Evolutionary conservation across 2,113 vertebrate species (phyloP).

Genomic region (Hylia prasina): DNA sequence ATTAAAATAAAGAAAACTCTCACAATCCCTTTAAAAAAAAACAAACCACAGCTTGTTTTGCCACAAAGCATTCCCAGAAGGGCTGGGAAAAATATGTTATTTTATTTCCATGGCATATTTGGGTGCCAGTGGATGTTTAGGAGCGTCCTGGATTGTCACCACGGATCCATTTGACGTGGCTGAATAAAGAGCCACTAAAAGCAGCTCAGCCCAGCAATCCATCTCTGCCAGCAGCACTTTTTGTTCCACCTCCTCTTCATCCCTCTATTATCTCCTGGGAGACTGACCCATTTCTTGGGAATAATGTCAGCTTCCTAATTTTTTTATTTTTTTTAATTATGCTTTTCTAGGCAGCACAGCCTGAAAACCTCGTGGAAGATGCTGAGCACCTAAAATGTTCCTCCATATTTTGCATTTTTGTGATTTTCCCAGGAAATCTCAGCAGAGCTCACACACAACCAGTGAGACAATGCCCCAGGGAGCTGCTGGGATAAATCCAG

Average conservation of each 20-base stretch:
- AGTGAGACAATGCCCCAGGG: background rate
- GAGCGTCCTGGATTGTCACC: background rate
- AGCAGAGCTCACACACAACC: background rate
- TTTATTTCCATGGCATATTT: background rate
- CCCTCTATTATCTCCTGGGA: background rate
- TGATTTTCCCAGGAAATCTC: too few relatives aligned
- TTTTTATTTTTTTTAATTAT: too few relatives aligned
- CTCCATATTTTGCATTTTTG: background rate
- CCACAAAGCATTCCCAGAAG: background rate
- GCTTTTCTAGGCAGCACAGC: background rate
- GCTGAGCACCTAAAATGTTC: fast-evolving
- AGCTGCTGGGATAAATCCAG: background rate
- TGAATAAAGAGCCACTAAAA: background rate
- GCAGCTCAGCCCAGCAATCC: background rate
- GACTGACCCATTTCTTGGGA: background rate
- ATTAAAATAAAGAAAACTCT: background rate
- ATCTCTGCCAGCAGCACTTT: background rate
- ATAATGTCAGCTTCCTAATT: background rate
- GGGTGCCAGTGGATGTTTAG: background rate
- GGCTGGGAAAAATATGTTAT: background rate
- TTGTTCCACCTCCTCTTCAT: background rate
- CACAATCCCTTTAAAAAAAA: background rate
- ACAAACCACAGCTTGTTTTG: background rate
- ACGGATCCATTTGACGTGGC: background rate
- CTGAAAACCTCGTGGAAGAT: fast-evolving